phyloP scores from a whole-genome alignment of 2,113 vertebrate genomes.

The Xerus inauris region DNA sequence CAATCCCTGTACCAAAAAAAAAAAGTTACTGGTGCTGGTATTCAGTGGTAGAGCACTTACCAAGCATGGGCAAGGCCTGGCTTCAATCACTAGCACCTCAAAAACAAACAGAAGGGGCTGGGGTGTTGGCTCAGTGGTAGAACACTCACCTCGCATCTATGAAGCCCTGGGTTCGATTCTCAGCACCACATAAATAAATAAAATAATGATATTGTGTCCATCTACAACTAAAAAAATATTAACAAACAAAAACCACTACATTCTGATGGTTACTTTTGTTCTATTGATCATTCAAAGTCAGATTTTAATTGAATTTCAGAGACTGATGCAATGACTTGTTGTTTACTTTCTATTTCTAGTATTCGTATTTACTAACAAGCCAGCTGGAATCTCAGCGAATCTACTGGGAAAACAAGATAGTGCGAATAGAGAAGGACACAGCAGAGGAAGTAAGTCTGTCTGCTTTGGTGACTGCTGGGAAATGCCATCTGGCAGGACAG shows the following conservation, averaged over 20 bases:
- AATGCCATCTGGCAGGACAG: neutral
- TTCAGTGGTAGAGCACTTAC: too few relatives aligned
- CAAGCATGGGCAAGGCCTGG: neutral
- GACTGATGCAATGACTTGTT: slow-evolving; percentile 10
- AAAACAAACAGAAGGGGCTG: neutral
- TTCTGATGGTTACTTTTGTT: neutral
- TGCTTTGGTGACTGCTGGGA: neutral
- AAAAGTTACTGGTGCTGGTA: too few relatives aligned
- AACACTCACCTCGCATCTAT: too few relatives aligned
- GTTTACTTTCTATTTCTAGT: slow-evolving; percentile 85
- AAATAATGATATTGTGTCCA: too few relatives aligned
- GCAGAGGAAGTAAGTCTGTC: slow-evolving; percentile 93
- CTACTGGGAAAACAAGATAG: slow-evolving; percentile 99
- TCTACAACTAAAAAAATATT: too few relatives aligned
- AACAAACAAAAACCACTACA: neutral
- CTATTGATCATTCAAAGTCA: neutral
- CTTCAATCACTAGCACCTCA: neutral
- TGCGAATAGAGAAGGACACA: slow-evolving; percentile 97
- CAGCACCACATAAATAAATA: too few relatives aligned
- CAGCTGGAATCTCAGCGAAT: slow-evolving; percentile 98
- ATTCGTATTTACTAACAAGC: slow-evolving; percentile 97
- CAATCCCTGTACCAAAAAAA: too few relatives aligned
- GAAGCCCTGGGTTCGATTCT: too few relatives aligned
- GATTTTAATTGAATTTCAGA: slow-evolving; percentile 46
- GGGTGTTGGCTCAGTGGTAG: too few relatives aligned